Percentiles rank a stretch among this genome's conserved stretches.
These are phyloP conservation scores for Pandemis corylana DNA, from an alignment of 2,888 invertebrate species.

Conservation along the genomic window DNA sequence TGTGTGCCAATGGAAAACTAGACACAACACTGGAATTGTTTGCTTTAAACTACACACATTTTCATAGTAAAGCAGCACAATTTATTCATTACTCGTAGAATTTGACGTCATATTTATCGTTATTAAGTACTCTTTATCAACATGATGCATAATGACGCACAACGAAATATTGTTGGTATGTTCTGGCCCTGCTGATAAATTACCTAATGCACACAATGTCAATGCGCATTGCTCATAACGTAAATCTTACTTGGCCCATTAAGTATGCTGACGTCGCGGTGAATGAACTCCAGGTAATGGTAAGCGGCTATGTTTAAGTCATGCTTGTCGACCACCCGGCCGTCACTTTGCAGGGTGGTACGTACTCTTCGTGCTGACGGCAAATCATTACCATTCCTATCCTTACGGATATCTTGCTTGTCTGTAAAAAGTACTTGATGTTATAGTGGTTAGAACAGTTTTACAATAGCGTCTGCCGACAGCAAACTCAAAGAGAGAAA, in stretches of 20 bases:
- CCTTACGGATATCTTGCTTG: conserved; percentile 54
- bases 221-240: neutral
- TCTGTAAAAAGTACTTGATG: conserved; percentile 48
- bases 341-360: conserved; percentile 62
- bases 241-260: conserved; percentile 62
- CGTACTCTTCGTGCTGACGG: conserved; percentile 68
- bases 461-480: too few relatives aligned
- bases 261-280: conserved; percentile 63
- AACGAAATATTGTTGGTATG: neutral
- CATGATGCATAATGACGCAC: neutral
- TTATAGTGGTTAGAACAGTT: neutral
- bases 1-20: too few relatives aligned
- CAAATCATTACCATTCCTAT: conserved; percentile 56
- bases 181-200: neutral
- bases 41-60: too few relatives aligned
- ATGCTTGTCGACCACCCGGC: conserved; percentile 61
- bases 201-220: neutral
- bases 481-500: too few relatives aligned
- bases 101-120: too few relatives aligned
- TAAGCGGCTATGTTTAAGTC: conserved; percentile 61
- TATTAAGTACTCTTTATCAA: too few relatives aligned
- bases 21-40: too few relatives aligned
- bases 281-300: conserved; percentile 64
- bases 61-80: too few relatives aligned
- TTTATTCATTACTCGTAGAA: too few relatives aligned